phyloP scores from a whole-genome alignment of 2,797 vertebrate species.

The Tenualosa ilisha region DNA sequence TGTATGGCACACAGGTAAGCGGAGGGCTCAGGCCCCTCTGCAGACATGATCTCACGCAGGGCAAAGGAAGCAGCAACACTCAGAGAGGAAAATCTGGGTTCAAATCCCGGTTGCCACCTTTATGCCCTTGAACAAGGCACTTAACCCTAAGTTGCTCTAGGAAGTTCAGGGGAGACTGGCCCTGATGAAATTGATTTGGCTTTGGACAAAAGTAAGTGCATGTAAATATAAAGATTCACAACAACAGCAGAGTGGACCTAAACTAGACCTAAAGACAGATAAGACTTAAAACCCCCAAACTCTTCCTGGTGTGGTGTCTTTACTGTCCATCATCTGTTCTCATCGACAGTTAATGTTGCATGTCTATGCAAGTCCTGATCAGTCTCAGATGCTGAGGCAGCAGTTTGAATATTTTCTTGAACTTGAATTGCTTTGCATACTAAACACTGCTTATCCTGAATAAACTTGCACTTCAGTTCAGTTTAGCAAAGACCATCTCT shows the following conservation, averaged over 20 bases:
- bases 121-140: no score
- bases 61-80: not conserved
- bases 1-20: slow-evolving; percentile 95
- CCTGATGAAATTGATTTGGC: no score
- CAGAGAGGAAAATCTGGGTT: not conserved
- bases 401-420: not conserved
- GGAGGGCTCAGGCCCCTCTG: not conserved
- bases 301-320: not conserved
- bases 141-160: no score
- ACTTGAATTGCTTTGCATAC: not conserved
- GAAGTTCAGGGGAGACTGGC: no score
- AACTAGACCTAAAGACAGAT: no score
- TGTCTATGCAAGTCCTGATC: not conserved
- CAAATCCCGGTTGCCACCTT: no score
- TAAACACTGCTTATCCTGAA: not conserved
- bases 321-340: not conserved
- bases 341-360: not conserved
- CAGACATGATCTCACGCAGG: not conserved
- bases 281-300: not conserved
- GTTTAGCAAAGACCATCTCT: not conserved
- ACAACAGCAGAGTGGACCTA: not conserved
- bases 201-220: no score
- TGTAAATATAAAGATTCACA: no score
- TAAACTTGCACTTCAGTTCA: not conserved
- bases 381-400: not conserved